Conservation (phyloP, 2,797 vertebrate species). For the Amniataba percoides region DNA sequence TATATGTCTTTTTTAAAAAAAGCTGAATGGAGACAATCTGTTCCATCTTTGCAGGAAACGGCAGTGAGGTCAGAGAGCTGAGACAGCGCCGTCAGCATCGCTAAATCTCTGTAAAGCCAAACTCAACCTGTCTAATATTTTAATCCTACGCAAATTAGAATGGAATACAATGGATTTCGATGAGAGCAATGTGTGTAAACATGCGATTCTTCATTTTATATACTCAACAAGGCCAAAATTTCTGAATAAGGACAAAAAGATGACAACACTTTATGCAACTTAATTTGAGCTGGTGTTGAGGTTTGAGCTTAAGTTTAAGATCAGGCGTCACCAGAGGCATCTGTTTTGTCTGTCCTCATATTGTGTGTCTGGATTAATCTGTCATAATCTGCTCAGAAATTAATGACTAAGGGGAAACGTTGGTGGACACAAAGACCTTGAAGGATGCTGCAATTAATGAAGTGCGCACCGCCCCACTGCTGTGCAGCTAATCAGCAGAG, state of each 20-base stretch:
- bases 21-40: constrained; percentile 46
- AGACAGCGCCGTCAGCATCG: constrained; percentile 4
- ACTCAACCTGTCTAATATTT: constrained; percentile 42
- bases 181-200: constrained; percentile 6
- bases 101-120: constrained; percentile 31
- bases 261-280: not conserved
- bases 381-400: constrained; percentile 29
- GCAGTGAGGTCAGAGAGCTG: constrained; percentile 24
- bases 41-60: constrained; percentile 26
- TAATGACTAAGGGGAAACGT: not conserved
- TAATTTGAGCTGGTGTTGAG: not conserved
- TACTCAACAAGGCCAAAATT: not conserved
- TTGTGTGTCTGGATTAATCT: constrained; percentile 2
- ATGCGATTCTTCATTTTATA: not conserved
- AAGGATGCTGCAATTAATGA: constrained; percentile 14
- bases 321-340: not conserved
- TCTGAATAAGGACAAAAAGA: not conserved
- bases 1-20: too few relatives aligned
- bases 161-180: constrained; percentile 39
- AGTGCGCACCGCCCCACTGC: not conserved
- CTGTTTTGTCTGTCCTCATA: constrained; percentile 5
- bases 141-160: constrained; percentile 54
- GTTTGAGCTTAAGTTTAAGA: not conserved
- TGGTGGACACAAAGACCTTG: constrained; percentile 11
- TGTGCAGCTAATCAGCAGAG: not conserved